These are phyloP conservation scores for Brachionus koreanus DNA, from an alignment of 1,140 invertebrate species.

Conservation along the genomic window DNA sequence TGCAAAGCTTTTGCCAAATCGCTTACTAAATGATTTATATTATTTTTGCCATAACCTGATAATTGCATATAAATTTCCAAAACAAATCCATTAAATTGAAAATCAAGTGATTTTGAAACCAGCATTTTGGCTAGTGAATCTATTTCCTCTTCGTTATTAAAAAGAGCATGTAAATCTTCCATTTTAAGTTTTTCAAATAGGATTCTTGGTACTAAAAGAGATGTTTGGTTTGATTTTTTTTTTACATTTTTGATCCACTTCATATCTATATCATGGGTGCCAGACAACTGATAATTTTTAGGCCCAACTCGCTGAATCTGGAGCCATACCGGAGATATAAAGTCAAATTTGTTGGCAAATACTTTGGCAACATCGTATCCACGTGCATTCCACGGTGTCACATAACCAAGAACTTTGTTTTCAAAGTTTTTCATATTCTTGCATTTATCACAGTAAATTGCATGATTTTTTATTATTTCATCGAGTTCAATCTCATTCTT, in stretches of 20 bases:
- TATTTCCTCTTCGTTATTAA: slow-evolving; percentile 48
- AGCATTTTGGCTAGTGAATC: slow-evolving; percentile 50
- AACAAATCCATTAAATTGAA: slow-evolving; percentile 74
- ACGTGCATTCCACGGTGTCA: slow-evolving; percentile 74
- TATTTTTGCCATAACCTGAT: slow-evolving; percentile 64
- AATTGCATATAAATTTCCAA: slow-evolving; percentile 83
- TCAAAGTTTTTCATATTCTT: not conserved
- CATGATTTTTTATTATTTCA: slow-evolving; percentile 22
- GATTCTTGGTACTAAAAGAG: slow-evolving; percentile 59
- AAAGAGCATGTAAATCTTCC: slow-evolving; percentile 46
- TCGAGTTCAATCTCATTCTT: not conserved
- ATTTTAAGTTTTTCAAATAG: slow-evolving; percentile 59
- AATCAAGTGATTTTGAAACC: not conserved
- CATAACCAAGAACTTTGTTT: slow-evolving; percentile 33
- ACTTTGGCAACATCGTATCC: slow-evolving; percentile 87
- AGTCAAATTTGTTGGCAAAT: slow-evolving; percentile 81
- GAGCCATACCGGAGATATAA: slow-evolving; percentile 89
- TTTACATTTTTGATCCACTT: slow-evolving; percentile 64
- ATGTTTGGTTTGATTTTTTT: slow-evolving; percentile 22
- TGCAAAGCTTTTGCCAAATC: slow-evolving; percentile 19
- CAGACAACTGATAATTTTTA: slow-evolving; percentile 59
- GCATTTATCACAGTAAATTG: slow-evolving; percentile 3
- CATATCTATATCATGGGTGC: slow-evolving; percentile 66
- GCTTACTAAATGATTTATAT: slow-evolving; percentile 34
- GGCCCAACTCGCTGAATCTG: slow-evolving; percentile 67